A percentile compares a stretch with the other conserved stretches of the same genome.
phyloP scores from a whole-genome alignment of 1,140 invertebrate genomes.

The Zophobas atratus region DNA sequence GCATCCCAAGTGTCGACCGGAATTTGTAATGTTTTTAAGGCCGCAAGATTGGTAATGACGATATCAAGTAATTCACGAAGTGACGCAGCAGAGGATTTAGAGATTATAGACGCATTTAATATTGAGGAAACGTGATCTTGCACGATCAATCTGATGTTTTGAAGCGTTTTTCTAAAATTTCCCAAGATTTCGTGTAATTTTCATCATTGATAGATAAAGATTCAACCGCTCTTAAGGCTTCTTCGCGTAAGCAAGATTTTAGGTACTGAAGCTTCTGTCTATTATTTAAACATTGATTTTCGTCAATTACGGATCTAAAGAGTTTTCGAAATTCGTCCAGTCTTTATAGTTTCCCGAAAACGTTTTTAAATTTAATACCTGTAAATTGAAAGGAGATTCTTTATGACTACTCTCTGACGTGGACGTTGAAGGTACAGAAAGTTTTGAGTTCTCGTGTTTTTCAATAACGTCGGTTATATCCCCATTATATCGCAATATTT shows the following conservation, averaged over 20 bases:
- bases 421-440: too few relatives aligned
- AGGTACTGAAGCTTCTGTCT: conserved; percentile 41
- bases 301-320: conserved; percentile 44
- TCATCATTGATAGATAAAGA: not conserved
- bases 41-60: not conserved
- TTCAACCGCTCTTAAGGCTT: not conserved
- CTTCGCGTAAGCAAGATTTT: conserved; percentile 35
- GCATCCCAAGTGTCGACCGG: conserved; percentile 18
- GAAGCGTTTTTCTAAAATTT: conserved; percentile 47
- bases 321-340: conserved; percentile 35
- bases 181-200: conserved; percentile 30
- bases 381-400: not conserved
- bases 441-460: too few relatives aligned
- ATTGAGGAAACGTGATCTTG: conserved; percentile 28
- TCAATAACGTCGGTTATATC: too few relatives aligned
- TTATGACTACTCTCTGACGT: too few relatives aligned
- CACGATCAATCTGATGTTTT: conserved; percentile 20
- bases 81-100: not conserved
- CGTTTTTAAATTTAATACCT: not conserved
- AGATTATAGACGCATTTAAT: not conserved
- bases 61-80: not conserved
- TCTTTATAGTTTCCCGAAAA: not conserved
- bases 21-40: not conserved
- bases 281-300: conserved; percentile 36
- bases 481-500: too few relatives aligned